Percentiles rank a stretch among this genome's conserved stretches.
phyloP scores from a whole-genome alignment of 1,140 invertebrate genomes.

The Calosoma granatense region DNA sequence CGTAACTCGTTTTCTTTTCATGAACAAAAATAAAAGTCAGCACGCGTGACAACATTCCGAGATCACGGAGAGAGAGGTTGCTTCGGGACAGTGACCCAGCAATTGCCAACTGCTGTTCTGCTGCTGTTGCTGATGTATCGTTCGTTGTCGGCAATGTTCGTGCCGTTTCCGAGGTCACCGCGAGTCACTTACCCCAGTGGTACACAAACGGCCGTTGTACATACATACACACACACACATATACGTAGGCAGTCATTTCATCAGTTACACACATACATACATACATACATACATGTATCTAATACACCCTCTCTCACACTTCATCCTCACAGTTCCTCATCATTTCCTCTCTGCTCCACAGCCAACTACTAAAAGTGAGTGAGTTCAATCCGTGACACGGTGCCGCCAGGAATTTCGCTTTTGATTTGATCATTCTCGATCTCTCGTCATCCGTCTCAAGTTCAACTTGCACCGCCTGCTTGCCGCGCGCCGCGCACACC shows the following conservation, averaged over 20 bases:
- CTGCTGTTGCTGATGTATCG: not conserved
- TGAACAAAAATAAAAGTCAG: slow-evolving; percentile 16
- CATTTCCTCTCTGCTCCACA: no score
- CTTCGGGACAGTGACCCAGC: slow-evolving; percentile 30
- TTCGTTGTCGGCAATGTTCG: slow-evolving; percentile 15
- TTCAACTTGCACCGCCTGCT: no score
- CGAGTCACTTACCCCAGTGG: slow-evolving; percentile 31
- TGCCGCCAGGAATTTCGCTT: slow-evolving; percentile 21
- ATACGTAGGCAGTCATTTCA: not conserved
- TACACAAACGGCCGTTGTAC: slow-evolving; percentile 22
- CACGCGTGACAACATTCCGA: slow-evolving; percentile 6
- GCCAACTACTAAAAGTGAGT: no score
- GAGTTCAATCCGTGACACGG: no score
- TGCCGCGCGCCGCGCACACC: no score
- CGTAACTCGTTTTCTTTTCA: slow-evolving; percentile 17
- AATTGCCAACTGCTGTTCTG: not conserved
- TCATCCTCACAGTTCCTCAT: slow-evolving; percentile 15
- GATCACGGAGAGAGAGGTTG: slow-evolving; percentile 19
- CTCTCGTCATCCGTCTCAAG: not conserved
- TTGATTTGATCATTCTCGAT: slow-evolving; percentile 6
- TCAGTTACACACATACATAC: not conserved
- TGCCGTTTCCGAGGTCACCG: slow-evolving; percentile 25
- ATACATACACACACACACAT: not conserved
- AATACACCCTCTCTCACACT: no score
- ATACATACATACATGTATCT: not conserved